Conservation (phyloP, 1,140 invertebrate genomes). For the Hycleus phaleratus region DNA sequence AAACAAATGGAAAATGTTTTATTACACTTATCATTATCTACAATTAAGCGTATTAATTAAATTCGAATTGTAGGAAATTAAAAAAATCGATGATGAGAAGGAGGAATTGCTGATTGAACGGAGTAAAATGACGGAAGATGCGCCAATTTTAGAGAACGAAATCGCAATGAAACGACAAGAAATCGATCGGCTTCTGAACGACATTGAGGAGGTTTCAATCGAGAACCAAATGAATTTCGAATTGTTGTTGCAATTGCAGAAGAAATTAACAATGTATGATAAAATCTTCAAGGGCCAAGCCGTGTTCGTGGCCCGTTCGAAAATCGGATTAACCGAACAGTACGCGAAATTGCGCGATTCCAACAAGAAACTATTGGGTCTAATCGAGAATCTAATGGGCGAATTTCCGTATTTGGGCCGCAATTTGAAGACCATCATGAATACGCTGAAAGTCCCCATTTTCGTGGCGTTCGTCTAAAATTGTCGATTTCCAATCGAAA, state of each 20-base stretch:
- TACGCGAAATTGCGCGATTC: no score
- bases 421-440: no score
- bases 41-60: background rate
- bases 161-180: conserved; percentile 28
- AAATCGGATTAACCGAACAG: no score
- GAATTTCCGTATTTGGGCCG: no score
- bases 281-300: conserved; percentile 42
- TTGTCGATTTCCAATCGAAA: no score
- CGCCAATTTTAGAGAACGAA: conserved; percentile 35
- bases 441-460: no score
- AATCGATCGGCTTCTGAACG: conserved; percentile 15
- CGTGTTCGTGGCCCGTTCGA: no score
- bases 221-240: conserved; percentile 51
- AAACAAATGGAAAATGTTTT: conserved; percentile 47
- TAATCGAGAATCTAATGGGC: no score
- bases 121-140: conserved; percentile 14
- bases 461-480: no score
- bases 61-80: conserved; percentile 21
- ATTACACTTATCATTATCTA: no score
- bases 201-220: conserved; percentile 16
- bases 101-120: background rate
- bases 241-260: conserved; percentile 51
- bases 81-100: background rate
- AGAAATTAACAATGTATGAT: conserved; percentile 47
- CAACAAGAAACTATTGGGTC: no score